Evolutionary conservation across 2,113 vertebrate genomes (phyloP).

Genomic region (Manacus vitellinus): DNA sequence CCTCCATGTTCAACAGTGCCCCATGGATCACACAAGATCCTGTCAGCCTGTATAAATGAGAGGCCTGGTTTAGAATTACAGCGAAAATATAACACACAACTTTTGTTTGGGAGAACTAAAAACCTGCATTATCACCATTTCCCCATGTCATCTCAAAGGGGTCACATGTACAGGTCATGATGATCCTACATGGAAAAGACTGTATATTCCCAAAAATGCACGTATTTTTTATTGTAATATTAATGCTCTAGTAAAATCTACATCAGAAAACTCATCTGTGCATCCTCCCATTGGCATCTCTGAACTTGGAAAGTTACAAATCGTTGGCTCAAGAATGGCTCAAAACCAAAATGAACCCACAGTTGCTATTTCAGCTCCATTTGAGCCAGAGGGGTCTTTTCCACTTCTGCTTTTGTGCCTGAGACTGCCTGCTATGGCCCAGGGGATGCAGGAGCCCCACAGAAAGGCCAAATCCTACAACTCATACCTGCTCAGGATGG

Average conservation of each 20-base stretch:
- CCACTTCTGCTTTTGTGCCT: not conserved
- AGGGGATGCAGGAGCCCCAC: not conserved
- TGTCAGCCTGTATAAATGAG: conserved; percentile 53
- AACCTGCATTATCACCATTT: not conserved
- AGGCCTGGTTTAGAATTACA: conserved; percentile 52
- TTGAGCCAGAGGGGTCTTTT: not conserved
- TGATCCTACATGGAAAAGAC: not conserved
- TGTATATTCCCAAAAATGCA: rapidly evolving
- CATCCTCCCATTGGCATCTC: not conserved
- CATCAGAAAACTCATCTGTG: not conserved
- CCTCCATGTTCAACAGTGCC: conserved; percentile 41
- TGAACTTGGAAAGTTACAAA: not conserved
- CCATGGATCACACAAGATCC: conserved; percentile 45
- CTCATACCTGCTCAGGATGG: not conserved
- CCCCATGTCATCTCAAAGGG: not conserved
- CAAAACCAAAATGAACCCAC: not conserved
- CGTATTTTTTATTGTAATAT: not conserved
- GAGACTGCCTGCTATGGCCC: rapidly evolving
- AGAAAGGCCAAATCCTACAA: not conserved
- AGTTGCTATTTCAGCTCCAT: not conserved
- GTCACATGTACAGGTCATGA: not conserved
- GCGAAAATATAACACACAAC: not conserved
- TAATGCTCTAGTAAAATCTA: not conserved
- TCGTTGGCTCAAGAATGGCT: not conserved
- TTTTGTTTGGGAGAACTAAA: not conserved